Percentiles rank a stretch among this genome's conserved stretches.
These are phyloP conservation scores for Buteo buteo DNA, from an alignment of 2,113 vertebrate species.

Conservation along the genomic window DNA sequence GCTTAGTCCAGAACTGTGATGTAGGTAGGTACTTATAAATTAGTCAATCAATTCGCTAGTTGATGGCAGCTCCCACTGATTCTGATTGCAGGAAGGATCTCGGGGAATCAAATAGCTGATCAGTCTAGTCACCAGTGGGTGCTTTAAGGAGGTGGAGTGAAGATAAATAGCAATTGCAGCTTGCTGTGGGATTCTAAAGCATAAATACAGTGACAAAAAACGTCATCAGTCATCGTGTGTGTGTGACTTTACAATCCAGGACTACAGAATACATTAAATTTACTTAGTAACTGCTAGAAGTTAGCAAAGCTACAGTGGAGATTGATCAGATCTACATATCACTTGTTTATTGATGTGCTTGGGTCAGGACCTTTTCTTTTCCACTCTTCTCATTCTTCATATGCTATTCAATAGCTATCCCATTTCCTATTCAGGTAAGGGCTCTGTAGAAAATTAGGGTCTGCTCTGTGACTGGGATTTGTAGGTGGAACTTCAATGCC, in stretches of 20 bases:
- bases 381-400: background rate
- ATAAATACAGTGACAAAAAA: background rate
- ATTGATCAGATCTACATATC: background rate
- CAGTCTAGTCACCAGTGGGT: background rate
- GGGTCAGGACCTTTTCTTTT: background rate
- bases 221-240: background rate
- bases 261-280: background rate
- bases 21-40: fast-evolving
- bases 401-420: background rate
- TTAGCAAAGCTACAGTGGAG: background rate
- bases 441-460: background rate
- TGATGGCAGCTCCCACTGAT: background rate
- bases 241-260: background rate
- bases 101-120: background rate
- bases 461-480: background rate
- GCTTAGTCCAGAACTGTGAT: background rate
- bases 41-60: background rate
- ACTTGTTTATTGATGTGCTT: background rate
- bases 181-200: background rate
- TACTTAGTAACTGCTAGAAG: background rate
- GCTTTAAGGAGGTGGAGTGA: background rate
- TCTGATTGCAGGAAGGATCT: background rate
- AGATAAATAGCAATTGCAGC: background rate
- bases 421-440: background rate
- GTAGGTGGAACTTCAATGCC: background rate